Conservation (phyloP, 2,113 vertebrate genomes). For the Benitochromis conjunctus region DNA sequence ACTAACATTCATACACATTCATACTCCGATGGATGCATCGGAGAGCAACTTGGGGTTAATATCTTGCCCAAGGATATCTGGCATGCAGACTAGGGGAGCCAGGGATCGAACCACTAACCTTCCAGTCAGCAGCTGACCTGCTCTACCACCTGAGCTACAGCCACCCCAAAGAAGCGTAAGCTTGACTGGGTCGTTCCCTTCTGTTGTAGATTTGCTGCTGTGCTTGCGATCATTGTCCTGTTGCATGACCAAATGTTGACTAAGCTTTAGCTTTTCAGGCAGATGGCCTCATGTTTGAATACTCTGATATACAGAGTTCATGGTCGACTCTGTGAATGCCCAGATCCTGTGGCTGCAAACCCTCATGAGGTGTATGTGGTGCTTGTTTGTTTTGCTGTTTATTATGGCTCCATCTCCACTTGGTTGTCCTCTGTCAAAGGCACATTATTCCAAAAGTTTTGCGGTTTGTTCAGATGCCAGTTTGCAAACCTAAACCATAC, state of each 20-base stretch:
- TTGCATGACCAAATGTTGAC: neutral
- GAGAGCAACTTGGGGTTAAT: too few relatives aligned
- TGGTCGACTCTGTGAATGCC: neutral
- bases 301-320: neutral
- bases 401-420: neutral
- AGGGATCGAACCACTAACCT: too few relatives aligned
- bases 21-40: too few relatives aligned
- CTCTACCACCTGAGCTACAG: too few relatives aligned
- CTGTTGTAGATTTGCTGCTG: neutral
- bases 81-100: too few relatives aligned
- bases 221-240: neutral
- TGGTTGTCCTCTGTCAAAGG: neutral
- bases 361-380: neutral
- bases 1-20: too few relatives aligned
- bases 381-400: neutral
- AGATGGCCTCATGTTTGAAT: neutral
- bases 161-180: too few relatives aligned
- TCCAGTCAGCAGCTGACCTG: too few relatives aligned
- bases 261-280: neutral
- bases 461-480: neutral
- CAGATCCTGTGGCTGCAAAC: neutral
- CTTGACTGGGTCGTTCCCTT: neutral
- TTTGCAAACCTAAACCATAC: neutral
- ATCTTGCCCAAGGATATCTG: too few relatives aligned
- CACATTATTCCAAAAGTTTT: neutral